Conservation (phyloP, 2,888 invertebrate species). For the Phyllotreta cruciferae region DNA sequence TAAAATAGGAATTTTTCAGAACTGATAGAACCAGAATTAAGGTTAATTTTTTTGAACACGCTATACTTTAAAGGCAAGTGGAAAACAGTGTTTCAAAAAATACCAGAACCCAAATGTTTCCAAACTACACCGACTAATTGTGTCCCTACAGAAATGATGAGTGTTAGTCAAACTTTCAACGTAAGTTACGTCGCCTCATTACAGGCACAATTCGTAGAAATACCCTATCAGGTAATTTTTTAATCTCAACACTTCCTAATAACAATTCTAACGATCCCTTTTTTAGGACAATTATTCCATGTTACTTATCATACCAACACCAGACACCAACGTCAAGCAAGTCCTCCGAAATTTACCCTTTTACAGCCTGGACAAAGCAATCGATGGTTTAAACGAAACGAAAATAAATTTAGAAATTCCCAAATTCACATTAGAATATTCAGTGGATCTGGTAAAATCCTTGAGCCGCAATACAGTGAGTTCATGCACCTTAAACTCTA, state of each 20-base stretch:
- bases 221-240: slow-evolving; percentile 75
- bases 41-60: slow-evolving; percentile 77
- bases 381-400: slow-evolving; percentile 59
- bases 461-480: slow-evolving; percentile 60
- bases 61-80: slow-evolving; percentile 81
- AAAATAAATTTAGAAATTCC: slow-evolving; percentile 68
- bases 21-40: slow-evolving; percentile 62
- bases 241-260: not conserved
- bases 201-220: slow-evolving; percentile 71
- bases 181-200: slow-evolving; percentile 68
- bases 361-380: slow-evolving; percentile 62
- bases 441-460: slow-evolving; percentile 62
- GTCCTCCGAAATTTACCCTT: slow-evolving; percentile 67
- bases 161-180: slow-evolving; percentile 67
- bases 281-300: slow-evolving; percentile 38
- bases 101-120: slow-evolving; percentile 63
- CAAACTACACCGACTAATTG: slow-evolving; percentile 70
- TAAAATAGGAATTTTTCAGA: slow-evolving; percentile 56
- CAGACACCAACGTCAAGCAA: slow-evolving; percentile 60
- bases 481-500: slow-evolving; percentile 42
- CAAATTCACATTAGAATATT: slow-evolving; percentile 67
- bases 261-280: not conserved
- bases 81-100: slow-evolving; percentile 68
- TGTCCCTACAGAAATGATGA: slow-evolving; percentile 73
- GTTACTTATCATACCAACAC: slow-evolving; percentile 65